Evolutionary conservation across 2,113 vertebrate species (phyloP).

Genomic region (Pipa parva): DNA sequence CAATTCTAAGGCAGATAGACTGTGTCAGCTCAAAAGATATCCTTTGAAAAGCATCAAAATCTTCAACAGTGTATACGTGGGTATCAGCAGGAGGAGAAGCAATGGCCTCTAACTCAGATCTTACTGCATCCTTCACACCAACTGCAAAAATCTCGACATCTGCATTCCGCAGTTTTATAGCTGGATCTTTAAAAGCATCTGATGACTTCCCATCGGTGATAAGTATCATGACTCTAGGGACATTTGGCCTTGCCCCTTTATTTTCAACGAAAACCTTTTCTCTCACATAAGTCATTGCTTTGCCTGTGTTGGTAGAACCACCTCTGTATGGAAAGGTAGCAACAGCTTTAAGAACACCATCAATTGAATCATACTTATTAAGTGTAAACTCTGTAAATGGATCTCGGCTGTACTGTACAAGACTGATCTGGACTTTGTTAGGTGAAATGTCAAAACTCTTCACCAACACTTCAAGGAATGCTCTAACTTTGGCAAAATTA

Average conservation of each 20-base stretch:
- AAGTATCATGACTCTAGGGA: conserved; percentile 90
- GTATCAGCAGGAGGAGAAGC: conserved; percentile 82
- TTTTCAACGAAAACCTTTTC: conserved; percentile 80
- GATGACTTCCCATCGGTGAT: conserved; percentile 98
- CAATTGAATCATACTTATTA: conserved; percentile 77
- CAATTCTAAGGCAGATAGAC: conserved; percentile 92
- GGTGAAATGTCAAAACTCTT: conserved; percentile 90
- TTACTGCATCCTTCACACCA: conserved; percentile 93
- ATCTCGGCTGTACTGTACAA: conserved; percentile 96
- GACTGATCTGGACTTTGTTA: conserved; percentile 88
- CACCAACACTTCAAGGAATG: conserved; percentile 90
- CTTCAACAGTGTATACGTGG: conserved; percentile 95
- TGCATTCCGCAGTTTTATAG: conserved; percentile 74
- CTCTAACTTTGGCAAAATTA: conserved; percentile 95
- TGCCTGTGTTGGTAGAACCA: conserved; percentile 95
- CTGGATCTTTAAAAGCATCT: conserved; percentile 89
- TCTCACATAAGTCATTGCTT: conserved; percentile 92
- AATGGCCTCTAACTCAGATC: conserved; percentile 89
- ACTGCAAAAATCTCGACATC: conserved; percentile 97
- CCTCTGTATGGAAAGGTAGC: conserved; percentile 92
- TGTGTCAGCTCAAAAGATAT: conserved; percentile 94
- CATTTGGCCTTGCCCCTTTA: conserved; percentile 80
- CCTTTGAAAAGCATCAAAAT: conserved; percentile 95
- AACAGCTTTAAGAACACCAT: conserved; percentile 81
- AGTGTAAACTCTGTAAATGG: conserved; percentile 90